These are phyloP conservation scores for Marcusenius ussheri DNA, from an alignment of 2,113 vertebrate genomes.

Conservation along the genomic window DNA sequence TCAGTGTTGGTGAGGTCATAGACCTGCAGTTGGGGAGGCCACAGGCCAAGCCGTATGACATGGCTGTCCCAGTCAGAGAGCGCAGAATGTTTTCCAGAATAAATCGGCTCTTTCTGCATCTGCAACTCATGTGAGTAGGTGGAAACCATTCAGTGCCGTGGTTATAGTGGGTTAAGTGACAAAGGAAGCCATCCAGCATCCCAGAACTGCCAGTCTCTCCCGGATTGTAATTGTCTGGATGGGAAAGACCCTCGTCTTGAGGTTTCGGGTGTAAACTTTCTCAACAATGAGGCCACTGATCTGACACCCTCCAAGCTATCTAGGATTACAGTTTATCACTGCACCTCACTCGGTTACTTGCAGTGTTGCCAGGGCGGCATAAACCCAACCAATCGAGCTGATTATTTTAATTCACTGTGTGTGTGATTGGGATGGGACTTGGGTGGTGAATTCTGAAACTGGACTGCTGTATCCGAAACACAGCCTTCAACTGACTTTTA, in stretches of 20 bases:
- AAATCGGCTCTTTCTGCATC: not conserved
- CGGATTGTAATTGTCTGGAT: not conserved
- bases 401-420: not conserved
- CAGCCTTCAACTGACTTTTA: not conserved
- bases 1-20: not conserved
- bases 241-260: not conserved
- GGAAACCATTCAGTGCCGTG: not conserved
- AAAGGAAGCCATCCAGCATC: not conserved
- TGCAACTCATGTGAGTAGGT: constrained; percentile 3
- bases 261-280: not conserved
- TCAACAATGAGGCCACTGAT: not conserved
- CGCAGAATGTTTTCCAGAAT: not conserved
- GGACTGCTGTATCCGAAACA: not conserved
- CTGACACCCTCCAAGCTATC: not conserved
- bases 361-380: not conserved
- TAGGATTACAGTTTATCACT: not conserved
- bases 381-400: not conserved
- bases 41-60: not conserved
- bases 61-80: not conserved
- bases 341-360: not conserved
- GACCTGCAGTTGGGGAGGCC: not conserved
- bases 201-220: not conserved
- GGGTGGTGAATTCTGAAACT: not conserved
- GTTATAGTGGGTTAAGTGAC: not conserved
- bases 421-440: not conserved